These are phyloP conservation scores for Falco biarmicus DNA, from an alignment of 2,797 vertebrate genomes.

Conservation along the genomic window DNA sequence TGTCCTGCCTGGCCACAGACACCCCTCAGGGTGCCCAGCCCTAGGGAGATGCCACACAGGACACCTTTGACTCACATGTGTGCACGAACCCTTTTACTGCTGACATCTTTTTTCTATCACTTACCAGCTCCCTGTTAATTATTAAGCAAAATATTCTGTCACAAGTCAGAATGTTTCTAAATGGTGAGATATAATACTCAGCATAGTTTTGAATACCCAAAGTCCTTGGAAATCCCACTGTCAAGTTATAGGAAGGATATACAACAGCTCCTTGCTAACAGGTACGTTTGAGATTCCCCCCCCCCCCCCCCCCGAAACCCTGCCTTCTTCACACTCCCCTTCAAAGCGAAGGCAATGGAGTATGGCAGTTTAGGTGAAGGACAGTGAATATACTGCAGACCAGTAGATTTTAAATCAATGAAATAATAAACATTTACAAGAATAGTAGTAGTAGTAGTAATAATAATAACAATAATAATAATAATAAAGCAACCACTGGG, in stretches of 20 bases:
- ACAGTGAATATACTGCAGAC: background rate
- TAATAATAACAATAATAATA: too few relatives aligned
- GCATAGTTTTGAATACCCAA: background rate
- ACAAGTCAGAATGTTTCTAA: background rate
- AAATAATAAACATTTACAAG: background rate
- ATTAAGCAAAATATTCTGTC: constrained; percentile 2
- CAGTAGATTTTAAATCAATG: background rate
- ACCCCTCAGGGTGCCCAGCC: background rate
- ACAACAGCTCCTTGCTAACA: background rate
- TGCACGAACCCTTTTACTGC: background rate
- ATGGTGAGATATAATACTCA: background rate
- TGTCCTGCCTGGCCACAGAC: background rate
- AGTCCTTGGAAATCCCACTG: background rate
- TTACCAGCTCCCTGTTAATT: constrained; percentile 4
- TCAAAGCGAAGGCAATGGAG: background rate
- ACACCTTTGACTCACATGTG: background rate
- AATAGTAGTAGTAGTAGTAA: background rate
- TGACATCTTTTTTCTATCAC: background rate
- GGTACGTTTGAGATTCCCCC: background rate
- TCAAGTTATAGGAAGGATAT: background rate
- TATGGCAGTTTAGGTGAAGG: background rate
- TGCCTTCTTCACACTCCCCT: background rate
- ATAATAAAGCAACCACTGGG: background rate
- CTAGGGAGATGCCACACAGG: rapidly evolving
- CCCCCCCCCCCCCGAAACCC: background rate